Base-by-base conservation (phyloP, 1,140 invertebrate species). In the Vollenhovia emeryi region DNA sequence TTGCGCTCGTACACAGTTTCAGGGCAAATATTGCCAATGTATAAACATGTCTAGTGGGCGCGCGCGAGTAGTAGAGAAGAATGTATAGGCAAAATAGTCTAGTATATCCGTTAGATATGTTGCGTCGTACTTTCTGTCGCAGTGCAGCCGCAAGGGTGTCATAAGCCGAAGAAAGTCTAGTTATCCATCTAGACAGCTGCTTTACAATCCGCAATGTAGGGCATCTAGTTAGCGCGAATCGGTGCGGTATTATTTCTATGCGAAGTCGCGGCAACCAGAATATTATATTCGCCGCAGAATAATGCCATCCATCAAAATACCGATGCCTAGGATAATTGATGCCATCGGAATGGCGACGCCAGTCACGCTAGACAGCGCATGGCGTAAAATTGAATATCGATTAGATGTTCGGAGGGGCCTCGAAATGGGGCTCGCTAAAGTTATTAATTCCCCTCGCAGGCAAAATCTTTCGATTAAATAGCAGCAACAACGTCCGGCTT, bases 341-440 rank as follows among this genome's bases (percentile, higher is more conserved):
- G 88, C 88, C 89, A 90, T 90, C 89, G 88, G 84, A 88, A 88
- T 84, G 86, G 74, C 84, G 86, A 88, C 86, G 88, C 88, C 89
- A 90, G 89, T 90, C 86, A 90, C 87, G 88, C 88, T 90, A 90
- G 89, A 90, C 88, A 89, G 89, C 88, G 87, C 89, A 88, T 90
- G 89, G 89, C 89, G 89, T 90, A 90, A 90, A 90, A 90, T 90
- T 90, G 89, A 90, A 90, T 90, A 90, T 90, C 89, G 89, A 90
- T 90, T 90, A 90, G 88, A 86, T 88, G 86, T 86, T 90, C 86
- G 73, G 75, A 76, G 79, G 60, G 88, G 85, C 57, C 30, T 84
- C 75, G 84, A 60, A 83, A 90, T 57, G 88, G 80, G 82, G 86
- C 62, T 80, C 60, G 86, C 69, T 84, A 85, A 87, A 90, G 88